Evolutionary conservation across 2,113 vertebrate genomes (phyloP), one percentile per base, ranked within the genome.

Genomic region (Psophia crepitans): DNA sequence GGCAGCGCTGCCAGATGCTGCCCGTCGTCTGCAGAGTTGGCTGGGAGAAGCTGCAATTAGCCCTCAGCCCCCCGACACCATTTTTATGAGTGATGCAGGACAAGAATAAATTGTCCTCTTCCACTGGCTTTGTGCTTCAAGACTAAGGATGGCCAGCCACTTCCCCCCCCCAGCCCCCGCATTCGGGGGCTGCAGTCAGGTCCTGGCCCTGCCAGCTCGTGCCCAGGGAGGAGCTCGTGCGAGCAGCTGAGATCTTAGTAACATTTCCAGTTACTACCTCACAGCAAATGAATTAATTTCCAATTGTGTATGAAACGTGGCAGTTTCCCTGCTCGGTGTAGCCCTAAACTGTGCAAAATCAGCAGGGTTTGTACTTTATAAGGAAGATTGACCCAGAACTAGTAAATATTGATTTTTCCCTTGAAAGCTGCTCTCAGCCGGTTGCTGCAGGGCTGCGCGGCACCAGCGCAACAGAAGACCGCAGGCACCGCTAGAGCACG

Each of bases 401-500:
- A 66, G 64, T 51, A 75, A 32, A 54, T 66, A 54, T 49, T 49
- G 88, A 92, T 60, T 84, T 68, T 82, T 76, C 61, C 78, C 82
- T 70, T 61, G 84, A 73, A 91, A 93, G 64, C 58, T 49, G 88
- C 88, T 78, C 73, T 65, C 74, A 33, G 85, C 7, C 46, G 7
- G 23, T 26, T 27, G 74, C 58, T 3, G 77, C 33, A 7, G 61
- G 61, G 73, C 57, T 35, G 11, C 6, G 1, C 18, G 11, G 24
- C 41, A 22, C 51, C 28, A 10, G 49, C n/a, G 14, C 44, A 44
- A 24, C 54, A 58, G 57, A 19, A 23, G 46, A 23, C 3, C 1
- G 85, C 77, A 37, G 44, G 16, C 43, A 27, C 15, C 0, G 0
- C 9, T 3, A 49, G 14, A n/a, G 35, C 65, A 2, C 4, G 2